These are phyloP conservation scores for Nesometra sesokonis DNA, from an alignment of 35 echinoderm and acorn worm genomes.

Conservation along the genomic window DNA sequence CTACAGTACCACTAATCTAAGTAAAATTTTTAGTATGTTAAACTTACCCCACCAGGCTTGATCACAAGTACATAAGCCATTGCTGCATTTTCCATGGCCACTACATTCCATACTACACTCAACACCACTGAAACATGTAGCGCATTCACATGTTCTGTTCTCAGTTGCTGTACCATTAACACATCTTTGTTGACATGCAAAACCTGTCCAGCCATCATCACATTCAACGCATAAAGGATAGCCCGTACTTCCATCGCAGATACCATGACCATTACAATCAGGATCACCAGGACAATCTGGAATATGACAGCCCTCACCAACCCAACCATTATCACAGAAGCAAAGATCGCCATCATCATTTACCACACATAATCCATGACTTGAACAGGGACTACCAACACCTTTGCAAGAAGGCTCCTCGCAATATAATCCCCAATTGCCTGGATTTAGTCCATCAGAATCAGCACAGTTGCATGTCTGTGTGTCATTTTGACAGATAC, in stretches of 20 bases:
- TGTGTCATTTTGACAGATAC: slow-evolving; percentile 11
- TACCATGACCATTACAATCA: slow-evolving; percentile 60
- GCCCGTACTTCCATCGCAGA: slow-evolving; percentile 50
- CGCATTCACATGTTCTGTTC: slow-evolving; percentile 49
- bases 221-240: slow-evolving; percentile 47
- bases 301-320: slow-evolving; percentile 48
- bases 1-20: no score
- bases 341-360: slow-evolving; percentile 6
- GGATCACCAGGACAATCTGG: slow-evolving; percentile 58
- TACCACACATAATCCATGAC: slow-evolving; percentile 45
- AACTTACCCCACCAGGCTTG: slow-evolving; percentile 85
- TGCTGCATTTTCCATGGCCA: slow-evolving; percentile 48
- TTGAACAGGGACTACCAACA: slow-evolving; percentile 44
- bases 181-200: slow-evolving; percentile 45
- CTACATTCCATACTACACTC: slow-evolving; percentile 58
- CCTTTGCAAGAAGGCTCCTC: slow-evolving; percentile 43
- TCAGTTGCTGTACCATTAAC: slow-evolving; percentile 32
- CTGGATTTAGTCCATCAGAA: slow-evolving; percentile 23
- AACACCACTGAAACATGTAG: slow-evolving; percentile 49
- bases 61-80: slow-evolving; percentile 59
- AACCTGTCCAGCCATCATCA: slow-evolving; percentile 37
- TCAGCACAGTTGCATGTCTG: slow-evolving; percentile 14
- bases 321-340: slow-evolving; percentile 53
- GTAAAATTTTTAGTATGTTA: no score
- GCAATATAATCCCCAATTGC: slow-evolving; percentile 58